Percentiles rank a stretch among this genome's conserved stretches.
Conservation (phyloP, 2,797 vertebrate species). For the Caiman crocodilus region DNA sequence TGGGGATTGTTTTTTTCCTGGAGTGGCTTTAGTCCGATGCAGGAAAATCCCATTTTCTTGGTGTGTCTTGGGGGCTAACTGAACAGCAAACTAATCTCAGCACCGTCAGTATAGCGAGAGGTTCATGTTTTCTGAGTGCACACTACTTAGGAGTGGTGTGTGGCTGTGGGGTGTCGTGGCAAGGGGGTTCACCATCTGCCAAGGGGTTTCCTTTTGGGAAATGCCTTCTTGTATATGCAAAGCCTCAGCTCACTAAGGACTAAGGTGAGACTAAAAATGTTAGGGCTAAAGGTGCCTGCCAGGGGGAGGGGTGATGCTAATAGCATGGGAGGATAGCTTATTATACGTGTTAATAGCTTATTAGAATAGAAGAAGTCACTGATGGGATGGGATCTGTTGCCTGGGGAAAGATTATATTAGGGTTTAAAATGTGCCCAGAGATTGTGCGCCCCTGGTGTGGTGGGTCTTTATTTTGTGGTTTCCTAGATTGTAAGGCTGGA, state of each 20-base stretch:
- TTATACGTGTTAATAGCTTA: neutral
- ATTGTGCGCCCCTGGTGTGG: constrained; percentile 41
- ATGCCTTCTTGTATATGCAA: constrained; percentile 14
- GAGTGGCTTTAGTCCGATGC: neutral
- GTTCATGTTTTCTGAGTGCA: neutral
- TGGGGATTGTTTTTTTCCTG: neutral
- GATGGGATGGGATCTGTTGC: neutral
- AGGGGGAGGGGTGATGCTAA: neutral
- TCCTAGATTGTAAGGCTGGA: neutral
- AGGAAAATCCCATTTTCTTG: constrained; percentile 43
- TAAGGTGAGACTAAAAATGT: neutral
- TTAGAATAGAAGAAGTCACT: neutral
- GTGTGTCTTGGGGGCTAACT: neutral
- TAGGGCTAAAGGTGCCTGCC: neutral
- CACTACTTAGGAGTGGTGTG: neutral
- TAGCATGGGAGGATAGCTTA: neutral
- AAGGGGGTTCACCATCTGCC: constrained; percentile 29
- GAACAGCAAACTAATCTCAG: neutral
- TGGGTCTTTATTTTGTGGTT: constrained; percentile 40
- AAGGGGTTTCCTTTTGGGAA: constrained; percentile 38
- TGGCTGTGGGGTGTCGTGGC: neutral
- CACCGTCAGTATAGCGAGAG: neutral
- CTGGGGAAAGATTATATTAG: neutral
- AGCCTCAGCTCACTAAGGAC: neutral
- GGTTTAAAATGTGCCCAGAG: constrained; percentile 22